Evolutionary conservation across 2,797 vertebrate genomes (phyloP).

Genomic region (Pogonophryne albipinna): DNA sequence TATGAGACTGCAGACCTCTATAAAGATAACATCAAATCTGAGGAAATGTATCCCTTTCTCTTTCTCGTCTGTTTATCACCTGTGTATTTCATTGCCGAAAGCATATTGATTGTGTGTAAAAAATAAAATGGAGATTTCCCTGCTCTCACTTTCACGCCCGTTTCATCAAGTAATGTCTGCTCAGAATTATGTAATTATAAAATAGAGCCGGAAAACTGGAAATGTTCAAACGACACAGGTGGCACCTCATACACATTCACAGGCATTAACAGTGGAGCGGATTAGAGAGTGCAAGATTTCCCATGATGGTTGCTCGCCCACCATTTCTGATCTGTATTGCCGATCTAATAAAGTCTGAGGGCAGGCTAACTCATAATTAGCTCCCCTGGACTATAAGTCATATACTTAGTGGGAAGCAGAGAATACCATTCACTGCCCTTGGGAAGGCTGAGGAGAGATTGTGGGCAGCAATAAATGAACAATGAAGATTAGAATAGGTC

Average conservation of each 20-base stretch:
- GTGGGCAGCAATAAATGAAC: conserved; percentile 53
- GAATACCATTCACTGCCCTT: conserved; percentile 47
- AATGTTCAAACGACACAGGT: background rate
- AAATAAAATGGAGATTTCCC: conserved; percentile 1
- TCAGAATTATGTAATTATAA: background rate
- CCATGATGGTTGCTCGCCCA: conserved; percentile 20
- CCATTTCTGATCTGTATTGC: conserved; percentile 30
- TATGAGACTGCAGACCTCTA: conserved; percentile 41
- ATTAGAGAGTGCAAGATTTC: conserved; percentile 27
- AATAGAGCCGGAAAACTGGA: background rate
- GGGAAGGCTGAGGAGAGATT: conserved; percentile 40
- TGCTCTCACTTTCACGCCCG: conserved; percentile 3
- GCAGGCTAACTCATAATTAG: conserved; percentile 60
- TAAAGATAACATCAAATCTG: conserved; percentile 51
- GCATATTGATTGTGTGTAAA: conserved; percentile 11
- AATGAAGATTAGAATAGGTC: conserved; percentile 57
- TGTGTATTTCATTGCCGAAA: conserved; percentile 10
- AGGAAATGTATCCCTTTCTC: conserved; percentile 39
- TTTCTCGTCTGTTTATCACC: conserved; percentile 26
- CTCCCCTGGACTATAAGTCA: conserved; percentile 14
- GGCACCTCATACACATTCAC: background rate
- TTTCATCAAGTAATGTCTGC: conserved; percentile 6
- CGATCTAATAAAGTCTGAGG: conserved; percentile 36
- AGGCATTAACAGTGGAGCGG: conserved; percentile 8
- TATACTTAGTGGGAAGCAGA: conserved; percentile 23